These are phyloP conservation scores for Nycticorax nycticorax DNA, from an alignment of 2,113 vertebrate genomes.

Conservation along the genomic window DNA sequence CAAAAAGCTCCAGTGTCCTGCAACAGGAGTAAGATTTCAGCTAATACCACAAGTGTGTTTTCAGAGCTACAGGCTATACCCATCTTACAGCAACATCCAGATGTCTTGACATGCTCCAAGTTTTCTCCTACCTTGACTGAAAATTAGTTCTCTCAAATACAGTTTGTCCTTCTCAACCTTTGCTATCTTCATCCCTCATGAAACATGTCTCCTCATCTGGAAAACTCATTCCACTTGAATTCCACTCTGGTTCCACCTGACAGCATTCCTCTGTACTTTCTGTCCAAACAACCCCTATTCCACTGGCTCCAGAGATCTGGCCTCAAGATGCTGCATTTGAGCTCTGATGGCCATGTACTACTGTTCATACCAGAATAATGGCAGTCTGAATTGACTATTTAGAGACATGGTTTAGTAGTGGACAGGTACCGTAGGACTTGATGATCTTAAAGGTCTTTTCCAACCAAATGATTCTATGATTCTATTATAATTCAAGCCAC, in stretches of 20 bases:
- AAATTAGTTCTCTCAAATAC: not conserved
- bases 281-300: not conserved
- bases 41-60: not conserved
- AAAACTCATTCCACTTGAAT: conserved; percentile 14
- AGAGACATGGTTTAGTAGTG: no score
- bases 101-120: not conserved
- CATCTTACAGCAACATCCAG: not conserved
- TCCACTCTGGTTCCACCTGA: not conserved
- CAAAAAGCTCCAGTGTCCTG: not conserved
- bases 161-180: not conserved
- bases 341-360: not conserved
- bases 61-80: not conserved
- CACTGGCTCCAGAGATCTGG: not conserved
- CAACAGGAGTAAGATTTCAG: not conserved
- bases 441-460: no score
- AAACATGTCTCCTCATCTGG: not conserved
- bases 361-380: not conserved
- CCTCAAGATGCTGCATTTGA: not conserved
- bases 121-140: not conserved
- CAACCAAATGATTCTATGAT: no score
- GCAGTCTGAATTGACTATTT: no score
- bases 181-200: not conserved
- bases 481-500: not conserved
- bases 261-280: not conserved
- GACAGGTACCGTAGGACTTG: no score